Evolutionary conservation across 2,888 invertebrate genomes (phyloP), one percentile per base, ranked within the genome.

Genomic region (Spicauda simplicius): DNA sequence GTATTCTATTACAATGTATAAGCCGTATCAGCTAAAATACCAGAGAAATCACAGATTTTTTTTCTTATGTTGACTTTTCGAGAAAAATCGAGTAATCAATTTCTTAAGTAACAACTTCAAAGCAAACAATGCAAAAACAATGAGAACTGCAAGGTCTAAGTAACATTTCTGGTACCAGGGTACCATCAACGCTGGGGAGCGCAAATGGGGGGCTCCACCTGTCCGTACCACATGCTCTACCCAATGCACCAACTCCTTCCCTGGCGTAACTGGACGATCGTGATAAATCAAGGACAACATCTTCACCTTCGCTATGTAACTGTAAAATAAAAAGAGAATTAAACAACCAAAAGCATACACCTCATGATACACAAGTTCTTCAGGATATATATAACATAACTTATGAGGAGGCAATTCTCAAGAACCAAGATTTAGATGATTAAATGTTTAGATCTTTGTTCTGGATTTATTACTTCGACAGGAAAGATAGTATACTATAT

Each of bases 221-320:
- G 77, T 76, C 11, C 58, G 53, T 2, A 71, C 68, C 45, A 76
- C 77, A 50, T 77, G 73, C n/a, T 72, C 69, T 54, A 73, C 72
- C 76, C 77, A 76, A 60, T 74, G 70, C 30, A 70, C 72, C 50
- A 77, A 20, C 64, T 75, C 76, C 10, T 58, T 64, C 33, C 69
- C 71, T 12, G 77, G 76, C 0, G 73, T 16, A 7, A 69, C 68
- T 8, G 71, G 54, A 4, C 76, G 70, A 52, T 74, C 73, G 69
- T 76, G 77, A 65, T 73, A 76, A 6, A 77, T 69, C 20, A 64
- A 19, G 0, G 76, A 77, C 14, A 69, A 16, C 45, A 16, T 0
- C 37, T 56, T 33, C 37, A 37, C 56, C 33, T 18, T 56, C 0
- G 5, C 14, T 0, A 18, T 18, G 37, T 56, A 56, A 16, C 56